These are phyloP conservation scores for Odontomyia ornata DNA, from an alignment of 2,888 invertebrate genomes.

Conservation along the genomic window DNA sequence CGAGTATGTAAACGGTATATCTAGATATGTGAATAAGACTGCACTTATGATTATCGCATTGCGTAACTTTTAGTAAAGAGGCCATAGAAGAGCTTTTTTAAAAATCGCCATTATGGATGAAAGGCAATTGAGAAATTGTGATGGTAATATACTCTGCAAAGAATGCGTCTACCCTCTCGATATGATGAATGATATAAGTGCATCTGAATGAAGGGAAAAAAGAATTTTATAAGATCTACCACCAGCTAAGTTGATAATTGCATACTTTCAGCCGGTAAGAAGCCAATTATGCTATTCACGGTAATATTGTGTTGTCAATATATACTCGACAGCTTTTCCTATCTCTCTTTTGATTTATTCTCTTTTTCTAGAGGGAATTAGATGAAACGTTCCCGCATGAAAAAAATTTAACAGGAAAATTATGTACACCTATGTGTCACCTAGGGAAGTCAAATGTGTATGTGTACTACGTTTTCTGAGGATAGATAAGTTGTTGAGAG, in stretches of 20 bases:
- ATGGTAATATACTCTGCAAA: background rate
- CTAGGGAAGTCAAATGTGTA: background rate
- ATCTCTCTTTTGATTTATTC: background rate
- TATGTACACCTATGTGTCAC: no score
- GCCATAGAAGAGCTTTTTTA: slow-evolving; percentile 31
- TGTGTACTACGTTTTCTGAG: background rate
- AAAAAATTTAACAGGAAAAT: no score
- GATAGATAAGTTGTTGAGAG: no score
- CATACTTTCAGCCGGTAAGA: slow-evolving; percentile 9
- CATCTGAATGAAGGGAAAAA: background rate
- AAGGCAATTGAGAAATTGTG: no score
- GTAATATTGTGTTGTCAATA: slow-evolving; percentile 15
- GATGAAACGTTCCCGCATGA: background rate
- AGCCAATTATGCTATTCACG: slow-evolving; percentile 29
- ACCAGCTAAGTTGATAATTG: slow-evolving; percentile 27
- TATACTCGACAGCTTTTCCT: background rate
- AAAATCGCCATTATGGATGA: slow-evolving; percentile 6
- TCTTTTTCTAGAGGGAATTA: background rate
- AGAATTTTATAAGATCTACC: slow-evolving; percentile 22
- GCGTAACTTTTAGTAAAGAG: background rate
- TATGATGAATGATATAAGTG: background rate
- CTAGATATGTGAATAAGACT: no score
- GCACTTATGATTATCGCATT: no score
- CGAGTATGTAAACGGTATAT: no score
- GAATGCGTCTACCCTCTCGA: background rate